Percentiles rank a stretch among this genome's conserved stretches.
Evolutionary conservation across 2,797 vertebrate genomes (phyloP).

Genomic region (Halcyon badia): DNA sequence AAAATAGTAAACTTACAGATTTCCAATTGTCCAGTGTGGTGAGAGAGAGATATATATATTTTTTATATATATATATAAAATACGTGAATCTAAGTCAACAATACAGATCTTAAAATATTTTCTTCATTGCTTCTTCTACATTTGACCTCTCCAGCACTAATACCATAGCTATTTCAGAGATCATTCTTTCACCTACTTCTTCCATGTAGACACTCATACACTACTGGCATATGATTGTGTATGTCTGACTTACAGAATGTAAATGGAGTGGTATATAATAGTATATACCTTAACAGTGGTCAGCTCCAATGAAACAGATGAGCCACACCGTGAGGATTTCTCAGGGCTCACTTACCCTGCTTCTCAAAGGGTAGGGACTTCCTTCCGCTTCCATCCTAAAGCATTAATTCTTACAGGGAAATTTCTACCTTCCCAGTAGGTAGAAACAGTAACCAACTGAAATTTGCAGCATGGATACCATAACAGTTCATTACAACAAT

Average conservation of each 20-base stretch:
- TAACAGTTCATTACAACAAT: background rate
- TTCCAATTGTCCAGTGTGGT: accelerated
- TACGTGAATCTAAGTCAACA: background rate
- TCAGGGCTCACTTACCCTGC: background rate
- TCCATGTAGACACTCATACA: background rate
- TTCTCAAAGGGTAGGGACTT: background rate
- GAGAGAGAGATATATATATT: no score
- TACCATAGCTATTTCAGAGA: background rate
- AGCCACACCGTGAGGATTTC: background rate
- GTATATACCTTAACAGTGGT: background rate
- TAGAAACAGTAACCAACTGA: background rate
- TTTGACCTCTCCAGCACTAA: background rate
- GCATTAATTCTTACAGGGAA: background rate
- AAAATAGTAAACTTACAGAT: background rate
- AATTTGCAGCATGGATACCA: background rate
- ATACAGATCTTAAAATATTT: background rate
- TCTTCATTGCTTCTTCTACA: background rate
- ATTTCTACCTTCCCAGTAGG: background rate
- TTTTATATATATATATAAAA: background rate
- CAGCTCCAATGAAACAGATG: background rate
- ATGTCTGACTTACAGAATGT: background rate
- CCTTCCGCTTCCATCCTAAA: background rate
- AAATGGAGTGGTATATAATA: background rate
- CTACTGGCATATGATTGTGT: background rate
- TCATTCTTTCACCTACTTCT: background rate